These are phyloP conservation scores for Strigamia maritima DNA, from an alignment of 2,888 invertebrate species.

Conservation along the genomic window DNA sequence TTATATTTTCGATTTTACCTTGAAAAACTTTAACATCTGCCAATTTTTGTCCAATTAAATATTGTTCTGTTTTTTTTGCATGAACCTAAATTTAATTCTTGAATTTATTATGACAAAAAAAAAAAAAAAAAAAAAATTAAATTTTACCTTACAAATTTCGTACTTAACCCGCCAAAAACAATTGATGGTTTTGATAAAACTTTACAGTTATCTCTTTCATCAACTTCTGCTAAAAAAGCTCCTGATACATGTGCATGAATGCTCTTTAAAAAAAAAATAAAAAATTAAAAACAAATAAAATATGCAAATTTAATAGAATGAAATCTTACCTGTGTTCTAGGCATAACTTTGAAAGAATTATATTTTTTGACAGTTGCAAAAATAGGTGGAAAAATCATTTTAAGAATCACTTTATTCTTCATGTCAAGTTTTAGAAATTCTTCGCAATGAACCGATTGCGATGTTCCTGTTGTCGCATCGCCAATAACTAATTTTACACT, in stretches of 20 bases:
- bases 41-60: constrained; percentile 55
- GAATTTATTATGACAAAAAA: constrained; percentile 30
- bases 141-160: neutral
- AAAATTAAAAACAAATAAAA: neutral
- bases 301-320: neutral
- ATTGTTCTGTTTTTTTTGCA: constrained; percentile 60
- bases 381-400: constrained; percentile 58
- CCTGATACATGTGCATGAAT: constrained; percentile 75
- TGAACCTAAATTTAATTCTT: constrained; percentile 53
- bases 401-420: constrained; percentile 64
- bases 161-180: constrained; percentile 13
- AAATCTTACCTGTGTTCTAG: constrained; percentile 47
- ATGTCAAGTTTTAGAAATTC: constrained; percentile 64
- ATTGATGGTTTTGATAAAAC: constrained; percentile 56
- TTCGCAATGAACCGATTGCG: neutral
- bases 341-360: constrained; percentile 66
- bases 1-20: neutral
- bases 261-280: constrained; percentile 56
- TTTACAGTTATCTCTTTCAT: constrained; percentile 54
- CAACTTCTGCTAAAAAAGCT: constrained; percentile 64
- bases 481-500: constrained; percentile 49
- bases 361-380: constrained; percentile 56
- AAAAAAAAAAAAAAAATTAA: neutral
- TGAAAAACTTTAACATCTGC: constrained; percentile 55
- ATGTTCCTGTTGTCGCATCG: constrained; percentile 38